These are phyloP conservation scores for Psilopogon haemacephalus DNA, from an alignment of 2,113 vertebrate species.

Conservation along the genomic window DNA sequence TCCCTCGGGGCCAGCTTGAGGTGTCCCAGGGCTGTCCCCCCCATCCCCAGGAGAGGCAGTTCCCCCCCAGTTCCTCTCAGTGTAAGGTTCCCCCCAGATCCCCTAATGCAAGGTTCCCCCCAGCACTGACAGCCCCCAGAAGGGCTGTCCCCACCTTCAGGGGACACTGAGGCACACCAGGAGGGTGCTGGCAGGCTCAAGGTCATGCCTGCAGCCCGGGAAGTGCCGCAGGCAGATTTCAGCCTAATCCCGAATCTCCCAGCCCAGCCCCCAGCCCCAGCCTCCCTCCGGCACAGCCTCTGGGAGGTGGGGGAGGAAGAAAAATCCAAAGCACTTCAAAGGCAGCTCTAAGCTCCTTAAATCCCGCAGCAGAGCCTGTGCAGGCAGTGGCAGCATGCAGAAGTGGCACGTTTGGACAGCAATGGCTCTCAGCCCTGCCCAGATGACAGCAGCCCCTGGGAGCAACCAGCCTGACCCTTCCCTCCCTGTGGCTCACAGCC, in stretches of 20 bases:
- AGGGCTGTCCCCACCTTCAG: background rate
- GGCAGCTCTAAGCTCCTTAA: slow-evolving; percentile 37
- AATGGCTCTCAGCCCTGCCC: fast-evolving
- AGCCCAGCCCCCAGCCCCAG: background rate
- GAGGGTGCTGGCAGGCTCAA: fast-evolving
- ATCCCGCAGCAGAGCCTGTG: background rate
- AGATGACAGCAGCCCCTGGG: background rate
- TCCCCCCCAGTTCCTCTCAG: no score
- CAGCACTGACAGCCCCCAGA: fast-evolving
- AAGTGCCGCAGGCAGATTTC: background rate
- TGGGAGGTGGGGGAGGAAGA: background rate
- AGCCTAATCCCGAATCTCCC: background rate
- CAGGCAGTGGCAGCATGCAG: background rate
- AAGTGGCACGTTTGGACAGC: background rate
- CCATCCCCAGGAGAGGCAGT: background rate
- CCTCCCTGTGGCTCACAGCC: fast-evolving
- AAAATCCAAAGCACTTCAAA: slow-evolving; percentile 39
- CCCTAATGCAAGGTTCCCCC: no score
- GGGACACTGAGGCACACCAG: background rate
- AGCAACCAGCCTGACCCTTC: background rate
- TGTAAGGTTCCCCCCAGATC: fast-evolving
- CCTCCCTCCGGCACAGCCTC: slow-evolving; percentile 16
- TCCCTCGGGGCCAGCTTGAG: fast-evolving
- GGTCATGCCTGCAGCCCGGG: background rate
- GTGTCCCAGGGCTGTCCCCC: background rate